Conservation (phyloP, 2,113 vertebrate species). For the Merops nubicus region DNA sequence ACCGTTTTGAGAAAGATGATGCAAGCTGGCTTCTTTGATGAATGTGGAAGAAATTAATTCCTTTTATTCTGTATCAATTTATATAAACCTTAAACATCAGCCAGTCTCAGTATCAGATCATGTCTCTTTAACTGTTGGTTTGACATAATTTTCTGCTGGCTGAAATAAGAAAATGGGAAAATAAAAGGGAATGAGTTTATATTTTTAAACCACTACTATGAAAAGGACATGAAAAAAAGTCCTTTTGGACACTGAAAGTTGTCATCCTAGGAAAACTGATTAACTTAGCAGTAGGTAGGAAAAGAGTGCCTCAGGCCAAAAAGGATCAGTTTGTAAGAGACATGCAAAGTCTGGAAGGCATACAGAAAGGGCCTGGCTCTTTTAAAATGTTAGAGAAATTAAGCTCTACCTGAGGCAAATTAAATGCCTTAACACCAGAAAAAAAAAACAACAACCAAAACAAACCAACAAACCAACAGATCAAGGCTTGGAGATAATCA, state of each 20-base stretch:
- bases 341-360: constrained; percentile 4
- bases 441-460: too few relatives aligned
- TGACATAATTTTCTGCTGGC: constrained; percentile 5
- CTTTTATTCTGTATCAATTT: constrained; percentile 20
- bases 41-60: background rate
- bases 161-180: background rate
- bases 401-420: constrained; percentile 48
- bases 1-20: background rate
- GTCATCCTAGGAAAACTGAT: constrained; percentile 22
- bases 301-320: constrained; percentile 16
- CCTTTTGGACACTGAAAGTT: constrained; percentile 13
- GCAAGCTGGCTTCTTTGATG: background rate
- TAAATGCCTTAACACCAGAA: constrained; percentile 24
- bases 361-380: background rate
- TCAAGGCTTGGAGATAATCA: background rate
- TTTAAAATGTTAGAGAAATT: constrained; percentile 34
- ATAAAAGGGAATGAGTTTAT: background rate
- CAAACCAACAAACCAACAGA: background rate
- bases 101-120: constrained; percentile 4
- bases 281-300: constrained; percentile 27
- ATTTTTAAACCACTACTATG: background rate
- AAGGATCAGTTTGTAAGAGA: constrained; percentile 32
- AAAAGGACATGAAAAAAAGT: background rate
- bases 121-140: background rate
- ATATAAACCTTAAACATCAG: background rate